Conservation (phyloP, 2,888 invertebrate species). For the Trilocha varians region DNA sequence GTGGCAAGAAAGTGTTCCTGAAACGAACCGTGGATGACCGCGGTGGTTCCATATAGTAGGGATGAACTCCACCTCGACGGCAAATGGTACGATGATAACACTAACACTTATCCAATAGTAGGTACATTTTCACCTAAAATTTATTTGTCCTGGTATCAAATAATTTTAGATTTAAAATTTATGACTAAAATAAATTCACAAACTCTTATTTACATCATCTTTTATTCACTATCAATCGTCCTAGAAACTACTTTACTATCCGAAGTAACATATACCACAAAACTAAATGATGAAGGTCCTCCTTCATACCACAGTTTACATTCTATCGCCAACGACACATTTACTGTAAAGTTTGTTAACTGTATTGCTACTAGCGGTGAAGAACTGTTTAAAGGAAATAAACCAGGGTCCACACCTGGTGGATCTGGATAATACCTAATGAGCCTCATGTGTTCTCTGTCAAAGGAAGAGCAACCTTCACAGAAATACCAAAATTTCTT, state of each 20-base stretch:
- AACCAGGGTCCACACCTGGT: constrained; percentile 45
- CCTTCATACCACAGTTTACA: constrained; percentile 53
- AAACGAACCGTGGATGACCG: no score
- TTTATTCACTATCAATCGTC: not conserved
- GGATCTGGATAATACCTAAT: constrained; percentile 54
- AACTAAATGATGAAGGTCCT: constrained; percentile 39
- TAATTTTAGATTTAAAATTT: not conserved
- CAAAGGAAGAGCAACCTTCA: constrained; percentile 43
- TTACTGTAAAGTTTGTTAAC: constrained; percentile 44
- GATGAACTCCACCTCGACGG: no score
- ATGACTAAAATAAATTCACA: not conserved
- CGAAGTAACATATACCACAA: constrained; percentile 39
- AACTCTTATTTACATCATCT: not conserved
- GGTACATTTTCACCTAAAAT: not conserved
- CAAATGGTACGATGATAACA: no score
- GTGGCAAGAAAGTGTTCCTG: no score
- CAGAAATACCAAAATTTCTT: constrained; percentile 49
- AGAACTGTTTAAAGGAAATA: constrained; percentile 31
- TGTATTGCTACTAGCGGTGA: constrained; percentile 51
- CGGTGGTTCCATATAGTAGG: no score
- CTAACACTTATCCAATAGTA: no score
- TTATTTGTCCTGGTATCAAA: not conserved
- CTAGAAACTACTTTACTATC: not conserved
- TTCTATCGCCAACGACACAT: constrained; percentile 44
- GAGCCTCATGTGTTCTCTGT: constrained; percentile 48